These are phyloP conservation scores for Sisyra nigra DNA, from an alignment of 2,888 invertebrate species.

Conservation along the genomic window DNA sequence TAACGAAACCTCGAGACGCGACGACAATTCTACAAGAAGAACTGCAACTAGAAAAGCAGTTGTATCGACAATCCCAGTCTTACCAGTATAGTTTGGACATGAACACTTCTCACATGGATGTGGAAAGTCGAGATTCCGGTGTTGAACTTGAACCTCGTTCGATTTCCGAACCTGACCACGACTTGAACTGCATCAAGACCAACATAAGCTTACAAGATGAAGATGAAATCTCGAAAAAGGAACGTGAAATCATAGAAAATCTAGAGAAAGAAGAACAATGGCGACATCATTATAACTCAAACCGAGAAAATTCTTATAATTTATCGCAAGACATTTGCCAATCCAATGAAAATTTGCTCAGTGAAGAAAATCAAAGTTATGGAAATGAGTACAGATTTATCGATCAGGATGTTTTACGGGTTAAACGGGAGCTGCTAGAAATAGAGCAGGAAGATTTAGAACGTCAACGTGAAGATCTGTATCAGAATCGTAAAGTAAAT, in stretches of 20 bases:
- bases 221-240: slow-evolving; percentile 51
- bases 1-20: slow-evolving; percentile 60
- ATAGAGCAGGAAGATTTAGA: slow-evolving; percentile 62
- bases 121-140: slow-evolving; percentile 62
- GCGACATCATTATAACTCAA: slow-evolving; percentile 23
- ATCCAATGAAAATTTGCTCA: no score
- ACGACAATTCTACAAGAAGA: slow-evolving; percentile 66
- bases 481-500: slow-evolving; percentile 43
- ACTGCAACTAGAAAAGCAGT: slow-evolving; percentile 56
- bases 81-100: slow-evolving; percentile 16
- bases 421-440: slow-evolving; percentile 62
- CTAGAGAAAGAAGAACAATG: slow-evolving; percentile 45
- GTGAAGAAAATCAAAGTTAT: neutral
- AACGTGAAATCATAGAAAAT: slow-evolving; percentile 46
- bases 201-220: slow-evolving; percentile 64
- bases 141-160: slow-evolving; percentile 44
- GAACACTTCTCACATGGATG: slow-evolving; percentile 16
- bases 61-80: slow-evolving; percentile 36
- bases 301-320: neutral
- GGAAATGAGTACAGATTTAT: neutral
- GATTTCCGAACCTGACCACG: slow-evolving; percentile 10
- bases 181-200: slow-evolving; percentile 22
- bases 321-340: no score
- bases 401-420: slow-evolving; percentile 42
- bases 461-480: slow-evolving; percentile 53